Base-by-base conservation (phyloP, 2,888 invertebrate genomes). In the Zele albiditarsus region DNA sequence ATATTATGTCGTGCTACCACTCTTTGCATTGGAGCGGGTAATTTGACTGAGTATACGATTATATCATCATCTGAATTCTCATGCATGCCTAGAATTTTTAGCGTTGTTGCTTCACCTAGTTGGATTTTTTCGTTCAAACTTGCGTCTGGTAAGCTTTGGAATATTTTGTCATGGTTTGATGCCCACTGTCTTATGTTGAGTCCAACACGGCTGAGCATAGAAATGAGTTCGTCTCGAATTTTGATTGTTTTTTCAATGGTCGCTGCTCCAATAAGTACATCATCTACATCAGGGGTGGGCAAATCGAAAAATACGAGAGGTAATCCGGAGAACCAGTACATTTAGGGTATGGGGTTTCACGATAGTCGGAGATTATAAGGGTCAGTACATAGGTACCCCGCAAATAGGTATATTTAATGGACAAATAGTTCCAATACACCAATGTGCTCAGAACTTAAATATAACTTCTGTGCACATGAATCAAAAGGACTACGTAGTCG, bases 141-240 rank as follows among this genome's bases (percentile, higher is more conserved):
- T 0, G 16, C 23, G 5, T 57, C 42, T 4, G 76, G 60, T 28
- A 76, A 23, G 3, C 49, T 46, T 1, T 66, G 8, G 0, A 76
- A 27, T 4, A 66, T 23, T 14, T 65, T 20, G 0, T 42, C 53
- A 16, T 73, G 49, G 16, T 75, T 76, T 6, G 80, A 80, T 1
- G 77, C 74, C 57, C 80, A 80, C 46, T 80, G 65, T 2, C 77
- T 70, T 0, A 80, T 23, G 20, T 76, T 63, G 1, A 79, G 77
- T 14, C 71, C 70, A 27, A 78, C 78, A 28, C 38, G n/a, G 6
- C 33, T 53, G 0, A 75, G 65, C 6, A 80, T 31, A 1, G 31
- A 33, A 5, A 58, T 69, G 33, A 77, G 46, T 28, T 78, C 71
- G 3, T 78, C 62, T 10, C 72, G 70, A 0, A 78, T 23, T 0